Conservation (phyloP, 92 coral and sea anemone species). For the Zoanthus gigantus region DNA sequence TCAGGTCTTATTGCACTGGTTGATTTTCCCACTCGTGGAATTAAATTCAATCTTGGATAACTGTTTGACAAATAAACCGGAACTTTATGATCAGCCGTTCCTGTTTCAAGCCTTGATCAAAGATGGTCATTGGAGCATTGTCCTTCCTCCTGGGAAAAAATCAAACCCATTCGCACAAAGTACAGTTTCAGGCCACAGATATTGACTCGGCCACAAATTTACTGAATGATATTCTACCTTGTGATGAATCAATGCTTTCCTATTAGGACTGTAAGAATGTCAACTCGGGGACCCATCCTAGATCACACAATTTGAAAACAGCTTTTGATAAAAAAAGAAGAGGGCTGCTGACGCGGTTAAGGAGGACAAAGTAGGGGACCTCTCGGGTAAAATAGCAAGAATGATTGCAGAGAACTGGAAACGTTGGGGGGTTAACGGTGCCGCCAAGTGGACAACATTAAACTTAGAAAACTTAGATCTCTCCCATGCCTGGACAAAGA, state of each 20-base stretch:
- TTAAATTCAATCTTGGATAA: conserved; percentile 42
- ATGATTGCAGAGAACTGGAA: conserved; percentile 34
- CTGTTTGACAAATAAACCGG: conserved; percentile 56
- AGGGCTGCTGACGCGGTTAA: conserved; percentile 25
- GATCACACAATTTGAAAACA: conserved; percentile 41
- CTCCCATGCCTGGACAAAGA: conserved; percentile 28
- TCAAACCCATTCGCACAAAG: conserved; percentile 22
- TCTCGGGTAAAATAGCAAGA: conserved; percentile 23
- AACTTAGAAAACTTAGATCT: conserved; percentile 48
- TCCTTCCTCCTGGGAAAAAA: conserved; percentile 35
- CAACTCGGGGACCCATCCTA: conserved; percentile 19
- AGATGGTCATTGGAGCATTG: conserved; percentile 33
- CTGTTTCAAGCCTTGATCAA: conserved; percentile 36
- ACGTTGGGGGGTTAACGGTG: conserved; percentile 41
- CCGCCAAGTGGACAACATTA: conserved; percentile 43
- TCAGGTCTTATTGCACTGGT: conserved; percentile 31
- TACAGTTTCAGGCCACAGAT: conserved; percentile 34
- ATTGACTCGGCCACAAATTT: conserved; percentile 24
- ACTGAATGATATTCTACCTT: conserved; percentile 23
- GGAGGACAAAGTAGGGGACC: conserved; percentile 12
- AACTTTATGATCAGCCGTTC: conserved; percentile 25
- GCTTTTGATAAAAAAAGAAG: conserved; percentile 31
- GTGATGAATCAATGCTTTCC: conserved; percentile 42
- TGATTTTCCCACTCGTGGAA: conserved; percentile 59
- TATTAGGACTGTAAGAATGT: conserved; percentile 26